Evolutionary conservation across 2,888 invertebrate species (phyloP).

Genomic region (Rotaria sp.): DNA sequence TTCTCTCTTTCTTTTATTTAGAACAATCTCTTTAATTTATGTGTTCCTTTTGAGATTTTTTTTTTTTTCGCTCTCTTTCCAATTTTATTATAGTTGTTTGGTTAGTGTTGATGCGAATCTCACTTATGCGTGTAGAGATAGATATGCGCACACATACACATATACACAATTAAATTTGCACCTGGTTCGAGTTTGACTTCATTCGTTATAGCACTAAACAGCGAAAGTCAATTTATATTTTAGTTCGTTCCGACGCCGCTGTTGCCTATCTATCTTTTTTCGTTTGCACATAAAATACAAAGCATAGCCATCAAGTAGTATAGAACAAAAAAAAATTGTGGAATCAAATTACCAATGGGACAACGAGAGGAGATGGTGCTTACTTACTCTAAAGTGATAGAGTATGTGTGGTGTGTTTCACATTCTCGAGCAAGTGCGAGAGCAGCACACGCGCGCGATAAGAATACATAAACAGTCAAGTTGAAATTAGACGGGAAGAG

Average conservation of each 20-base stretch:
- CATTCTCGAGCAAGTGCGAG: slow-evolving; percentile 14
- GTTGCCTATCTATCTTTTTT: slow-evolving; percentile 21
- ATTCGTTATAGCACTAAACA: slow-evolving; percentile 7
- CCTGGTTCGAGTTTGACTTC: slow-evolving; percentile 12
- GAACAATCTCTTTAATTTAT: slow-evolving; percentile 10
- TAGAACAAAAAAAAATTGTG: slow-evolving; percentile 16
- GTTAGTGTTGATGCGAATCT: background rate
- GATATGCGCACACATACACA: background rate
- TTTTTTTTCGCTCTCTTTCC: background rate
- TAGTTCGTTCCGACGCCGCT: background rate
- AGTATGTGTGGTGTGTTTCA: slow-evolving; percentile 18
- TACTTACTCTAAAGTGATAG: slow-evolving; percentile 14
- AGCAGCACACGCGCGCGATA: background rate
- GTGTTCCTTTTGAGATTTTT: background rate
- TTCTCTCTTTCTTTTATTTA: background rate
- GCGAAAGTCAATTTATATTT: slow-evolving; percentile 19
- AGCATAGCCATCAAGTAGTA: background rate
- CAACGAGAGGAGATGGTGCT: slow-evolving; percentile 12
- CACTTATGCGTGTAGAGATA: slow-evolving; percentile 14
- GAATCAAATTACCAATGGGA: slow-evolving; percentile 24
- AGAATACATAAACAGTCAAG: slow-evolving; percentile 20
- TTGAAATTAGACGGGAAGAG: background rate
- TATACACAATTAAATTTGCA: slow-evolving; percentile 7
- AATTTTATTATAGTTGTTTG: background rate
- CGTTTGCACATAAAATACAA: slow-evolving; percentile 4